A percentile compares a stretch with the other conserved stretches of the same genome.
Evolutionary conservation across 2,888 invertebrate genomes (phyloP).

Genomic region (Erpobdella octoculata): DNA sequence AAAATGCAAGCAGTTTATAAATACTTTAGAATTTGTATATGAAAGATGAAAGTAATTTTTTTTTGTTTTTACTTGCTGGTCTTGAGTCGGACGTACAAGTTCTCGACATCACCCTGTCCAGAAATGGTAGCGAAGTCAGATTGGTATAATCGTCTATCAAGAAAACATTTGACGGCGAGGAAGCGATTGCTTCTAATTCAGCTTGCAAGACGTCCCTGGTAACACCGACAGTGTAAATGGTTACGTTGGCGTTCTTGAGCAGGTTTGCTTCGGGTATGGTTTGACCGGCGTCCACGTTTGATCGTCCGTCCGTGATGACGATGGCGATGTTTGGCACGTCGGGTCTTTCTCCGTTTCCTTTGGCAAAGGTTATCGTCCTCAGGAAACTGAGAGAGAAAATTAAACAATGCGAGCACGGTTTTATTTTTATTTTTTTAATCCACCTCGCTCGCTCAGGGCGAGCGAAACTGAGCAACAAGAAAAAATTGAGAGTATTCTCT

Average conservation of each 20-base stretch:
- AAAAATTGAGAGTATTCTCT: background rate
- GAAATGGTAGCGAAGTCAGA: background rate
- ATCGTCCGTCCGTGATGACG: slow-evolving; percentile 31
- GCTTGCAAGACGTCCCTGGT: background rate
- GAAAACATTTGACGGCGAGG: slow-evolving; percentile 7
- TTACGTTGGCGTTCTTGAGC: slow-evolving; percentile 3
- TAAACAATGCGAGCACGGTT: background rate
- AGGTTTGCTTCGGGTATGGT: slow-evolving; percentile 22
- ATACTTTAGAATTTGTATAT: no score
- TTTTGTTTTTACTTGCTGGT: slow-evolving; percentile 14
- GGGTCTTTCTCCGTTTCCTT: slow-evolving; percentile 25
- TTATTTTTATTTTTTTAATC: no score
- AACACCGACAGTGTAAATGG: slow-evolving; percentile 26
- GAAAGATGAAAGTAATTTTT: no score
- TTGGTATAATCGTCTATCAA: background rate
- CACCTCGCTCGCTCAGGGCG: background rate
- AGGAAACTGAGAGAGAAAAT: slow-evolving; percentile 17
- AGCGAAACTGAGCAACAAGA: background rate
- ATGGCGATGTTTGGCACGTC: slow-evolving; percentile 28
- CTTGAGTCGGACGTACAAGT: background rate
- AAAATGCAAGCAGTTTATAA: no score
- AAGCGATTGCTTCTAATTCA: slow-evolving; percentile 17
- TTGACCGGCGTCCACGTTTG: slow-evolving; percentile 19
- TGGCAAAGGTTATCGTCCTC: slow-evolving; percentile 16
- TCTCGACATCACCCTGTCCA: background rate